These are phyloP conservation scores for Pseudococcus longispinus DNA, from an alignment of 2,888 invertebrate genomes.

Conservation along the genomic window DNA sequence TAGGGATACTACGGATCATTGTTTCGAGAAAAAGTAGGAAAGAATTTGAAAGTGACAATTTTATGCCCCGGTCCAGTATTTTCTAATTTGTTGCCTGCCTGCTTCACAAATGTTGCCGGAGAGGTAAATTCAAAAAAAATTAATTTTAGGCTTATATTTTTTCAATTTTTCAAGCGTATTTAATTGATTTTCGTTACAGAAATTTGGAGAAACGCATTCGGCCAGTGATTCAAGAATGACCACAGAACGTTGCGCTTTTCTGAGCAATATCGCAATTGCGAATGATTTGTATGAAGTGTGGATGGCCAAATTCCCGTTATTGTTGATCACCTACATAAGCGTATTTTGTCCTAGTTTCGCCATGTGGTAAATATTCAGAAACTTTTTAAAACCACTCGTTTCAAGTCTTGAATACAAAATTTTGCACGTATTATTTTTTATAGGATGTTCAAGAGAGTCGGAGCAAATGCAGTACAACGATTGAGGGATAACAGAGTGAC, in stretches of 20 bases:
- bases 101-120: slow-evolving; percentile 72
- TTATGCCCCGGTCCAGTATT: slow-evolving; percentile 81
- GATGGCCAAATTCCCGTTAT: slow-evolving; percentile 73
- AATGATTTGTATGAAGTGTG: slow-evolving; percentile 71
- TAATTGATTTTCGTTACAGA: slow-evolving; percentile 60
- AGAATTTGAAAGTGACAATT: slow-evolving; percentile 71
- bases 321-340: slow-evolving; percentile 68
- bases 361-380: slow-evolving; percentile 63
- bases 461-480: slow-evolving; percentile 63
- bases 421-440: slow-evolving; percentile 41
- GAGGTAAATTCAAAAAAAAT: slow-evolving; percentile 64
- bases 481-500: slow-evolving; percentile 64
- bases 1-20: slow-evolving; percentile 78
- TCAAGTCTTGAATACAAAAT: not conserved
- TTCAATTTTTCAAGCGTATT: not conserved
- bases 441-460: slow-evolving; percentile 61
- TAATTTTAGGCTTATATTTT: not conserved
- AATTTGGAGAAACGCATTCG: slow-evolving; percentile 61
- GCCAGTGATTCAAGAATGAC: slow-evolving; percentile 64
- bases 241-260: slow-evolving; percentile 65
- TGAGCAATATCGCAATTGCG: slow-evolving; percentile 66
- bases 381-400: not conserved
- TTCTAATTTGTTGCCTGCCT: slow-evolving; percentile 72
- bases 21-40: slow-evolving; percentile 68
- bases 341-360: slow-evolving; percentile 69